These are phyloP conservation scores for Tetraodon nigroviridis DNA, from an alignment of 2,113 vertebrate species.

Conservation along the genomic window DNA sequence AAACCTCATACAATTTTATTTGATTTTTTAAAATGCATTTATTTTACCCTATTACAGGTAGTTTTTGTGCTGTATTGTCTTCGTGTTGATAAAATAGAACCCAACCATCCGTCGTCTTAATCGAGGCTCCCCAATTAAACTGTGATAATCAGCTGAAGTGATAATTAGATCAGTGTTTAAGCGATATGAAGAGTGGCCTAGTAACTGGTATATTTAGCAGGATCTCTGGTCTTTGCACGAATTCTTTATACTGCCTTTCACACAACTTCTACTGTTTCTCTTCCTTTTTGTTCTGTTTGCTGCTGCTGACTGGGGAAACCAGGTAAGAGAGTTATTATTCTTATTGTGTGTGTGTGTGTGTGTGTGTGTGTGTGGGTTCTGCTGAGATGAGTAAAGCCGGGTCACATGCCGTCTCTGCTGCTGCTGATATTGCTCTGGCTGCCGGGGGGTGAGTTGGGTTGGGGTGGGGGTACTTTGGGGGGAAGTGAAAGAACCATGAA, in stretches of 20 bases:
- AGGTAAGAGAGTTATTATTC: constrained; percentile 61
- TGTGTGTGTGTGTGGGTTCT: constrained; percentile 45
- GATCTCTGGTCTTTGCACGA: neutral
- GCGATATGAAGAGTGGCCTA: neutral
- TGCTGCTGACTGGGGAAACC: constrained; percentile 53
- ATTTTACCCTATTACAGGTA: too few species aligned
- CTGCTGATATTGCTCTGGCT: constrained; percentile 64
- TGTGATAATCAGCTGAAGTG: neutral
- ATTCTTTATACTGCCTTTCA: constrained; percentile 12
- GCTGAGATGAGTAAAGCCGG: constrained; percentile 65
- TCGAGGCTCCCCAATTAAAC: too few species aligned
- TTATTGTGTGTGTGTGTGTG: constrained; percentile 18
- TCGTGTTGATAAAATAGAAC: too few species aligned
- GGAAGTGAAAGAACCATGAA: constrained; percentile 55
- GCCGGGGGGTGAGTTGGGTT: constrained; percentile 19
- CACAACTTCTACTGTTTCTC: constrained; percentile 35
- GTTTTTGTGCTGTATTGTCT: too few species aligned
- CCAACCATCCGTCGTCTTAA: neutral
- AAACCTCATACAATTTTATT: too few species aligned
- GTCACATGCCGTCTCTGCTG: constrained; percentile 61
- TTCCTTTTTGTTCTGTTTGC: constrained; percentile 20
- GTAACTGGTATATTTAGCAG: neutral
- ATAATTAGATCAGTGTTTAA: neutral
- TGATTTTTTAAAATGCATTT: too few species aligned
- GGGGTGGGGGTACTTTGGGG: constrained; percentile 1